These are phyloP conservation scores for Urocolius indicus DNA, from an alignment of 2,113 vertebrate species.

Conservation along the genomic window DNA sequence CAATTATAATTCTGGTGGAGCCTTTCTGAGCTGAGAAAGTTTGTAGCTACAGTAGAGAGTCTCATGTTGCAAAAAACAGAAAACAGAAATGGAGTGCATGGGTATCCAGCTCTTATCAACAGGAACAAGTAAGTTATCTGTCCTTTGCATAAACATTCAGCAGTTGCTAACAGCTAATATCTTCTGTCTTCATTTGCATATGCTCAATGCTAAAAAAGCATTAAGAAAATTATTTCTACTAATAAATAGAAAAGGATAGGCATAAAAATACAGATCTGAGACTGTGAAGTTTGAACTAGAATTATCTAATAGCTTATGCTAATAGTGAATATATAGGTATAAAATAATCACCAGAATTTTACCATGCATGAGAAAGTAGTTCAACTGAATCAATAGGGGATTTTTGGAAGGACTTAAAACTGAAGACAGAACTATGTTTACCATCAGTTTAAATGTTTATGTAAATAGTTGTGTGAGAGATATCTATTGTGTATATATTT, in stretches of 20 bases:
- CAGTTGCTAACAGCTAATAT: slow-evolving; percentile 62
- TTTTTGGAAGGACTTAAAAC: slow-evolving; percentile 36
- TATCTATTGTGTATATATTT: not conserved
- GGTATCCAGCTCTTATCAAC: slow-evolving; percentile 83
- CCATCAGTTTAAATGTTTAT: not conserved
- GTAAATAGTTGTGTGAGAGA: not conserved
- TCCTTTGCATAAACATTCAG: slow-evolving; percentile 68
- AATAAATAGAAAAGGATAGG: slow-evolving; percentile 22
- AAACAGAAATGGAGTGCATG: slow-evolving; percentile 82
- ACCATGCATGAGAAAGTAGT: not conserved
- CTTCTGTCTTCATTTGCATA: slow-evolving; percentile 47
- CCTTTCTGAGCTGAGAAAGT: slow-evolving; percentile 83
- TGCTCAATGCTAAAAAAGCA: slow-evolving; percentile 12
- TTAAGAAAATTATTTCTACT: slow-evolving; percentile 13
- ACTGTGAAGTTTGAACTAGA: slow-evolving; percentile 52
- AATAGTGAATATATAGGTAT: slow-evolving; percentile 40
- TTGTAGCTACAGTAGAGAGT: slow-evolving; percentile 79
- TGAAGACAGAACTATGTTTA: slow-evolving; percentile 17
- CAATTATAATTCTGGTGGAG: slow-evolving; percentile 86
- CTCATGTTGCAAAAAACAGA: slow-evolving; percentile 83
- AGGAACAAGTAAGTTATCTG: slow-evolving; percentile 88
- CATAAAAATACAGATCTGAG: slow-evolving; percentile 57
- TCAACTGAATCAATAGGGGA: not conserved
- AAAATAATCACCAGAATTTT: slow-evolving; percentile 45
- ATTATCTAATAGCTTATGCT: slow-evolving; percentile 57